Percentiles rank a stretch among this genome's conserved stretches.
Conservation (phyloP, 2,797 vertebrate species). For the Remorina albescens region DNA sequence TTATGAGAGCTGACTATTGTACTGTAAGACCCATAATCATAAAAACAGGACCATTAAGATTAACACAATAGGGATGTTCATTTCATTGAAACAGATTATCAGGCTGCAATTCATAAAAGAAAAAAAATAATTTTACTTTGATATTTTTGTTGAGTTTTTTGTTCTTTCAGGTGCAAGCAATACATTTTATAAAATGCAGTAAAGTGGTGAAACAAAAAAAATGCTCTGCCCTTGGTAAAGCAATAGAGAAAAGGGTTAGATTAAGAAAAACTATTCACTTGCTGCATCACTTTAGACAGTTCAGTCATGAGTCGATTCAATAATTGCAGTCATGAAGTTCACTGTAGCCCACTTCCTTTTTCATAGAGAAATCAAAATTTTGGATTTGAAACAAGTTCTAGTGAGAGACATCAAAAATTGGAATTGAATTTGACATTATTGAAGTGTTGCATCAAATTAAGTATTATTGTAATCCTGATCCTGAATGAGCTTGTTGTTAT, state of each 20-base stretch:
- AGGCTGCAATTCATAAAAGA: neutral
- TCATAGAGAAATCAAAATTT: neutral
- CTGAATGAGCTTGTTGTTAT: too few relatives aligned
- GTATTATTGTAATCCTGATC: too few relatives aligned
- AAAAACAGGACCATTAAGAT: constrained; percentile 5
- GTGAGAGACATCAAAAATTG: neutral
- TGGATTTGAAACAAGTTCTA: neutral
- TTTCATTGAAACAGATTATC: neutral
- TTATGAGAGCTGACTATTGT: constrained; percentile 9
- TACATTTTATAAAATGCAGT: neutral
- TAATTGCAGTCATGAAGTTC: too few relatives aligned
- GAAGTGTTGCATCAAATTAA: neutral
- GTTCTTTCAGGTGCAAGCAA: neutral
- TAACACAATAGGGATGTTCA: neutral
- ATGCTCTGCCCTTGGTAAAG: too few relatives aligned
- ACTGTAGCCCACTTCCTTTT: neutral
- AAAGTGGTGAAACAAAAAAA: too few relatives aligned
- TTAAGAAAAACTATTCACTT: too few relatives aligned
- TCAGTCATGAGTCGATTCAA: too few relatives aligned
- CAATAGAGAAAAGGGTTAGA: too few relatives aligned
- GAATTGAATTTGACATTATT: neutral
- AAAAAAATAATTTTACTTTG: neutral
- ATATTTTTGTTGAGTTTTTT: neutral
- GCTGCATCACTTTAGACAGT: too few relatives aligned
- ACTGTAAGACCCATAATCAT: neutral